Evolutionary conservation across 2,888 invertebrate genomes (phyloP).

Genomic region (Cyrtodaria siliqua): DNA sequence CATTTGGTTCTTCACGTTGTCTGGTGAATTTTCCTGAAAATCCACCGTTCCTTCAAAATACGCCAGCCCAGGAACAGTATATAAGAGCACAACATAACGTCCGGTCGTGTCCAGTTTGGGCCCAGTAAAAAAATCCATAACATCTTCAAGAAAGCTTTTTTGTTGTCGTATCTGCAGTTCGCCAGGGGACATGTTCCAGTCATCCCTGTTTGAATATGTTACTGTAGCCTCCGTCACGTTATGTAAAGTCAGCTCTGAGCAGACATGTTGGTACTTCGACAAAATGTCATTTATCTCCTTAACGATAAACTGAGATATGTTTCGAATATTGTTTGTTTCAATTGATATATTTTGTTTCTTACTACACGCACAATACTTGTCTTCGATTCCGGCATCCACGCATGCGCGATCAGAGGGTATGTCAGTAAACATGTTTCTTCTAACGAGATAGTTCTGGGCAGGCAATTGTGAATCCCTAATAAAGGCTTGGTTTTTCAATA

Average conservation of each 20-base stretch:
- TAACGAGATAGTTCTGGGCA: conserved; percentile 37
- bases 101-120: conserved; percentile 7
- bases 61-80: conserved; percentile 21
- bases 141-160: too few species aligned
- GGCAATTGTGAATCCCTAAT: conserved; percentile 12
- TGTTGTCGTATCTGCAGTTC: too few species aligned
- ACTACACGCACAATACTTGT: conserved; percentile 87
- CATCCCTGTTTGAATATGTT: too few species aligned
- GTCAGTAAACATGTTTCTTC: conserved; percentile 91
- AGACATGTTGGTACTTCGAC: too few species aligned
- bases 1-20: conserved; percentile 1
- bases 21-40: conserved; percentile 2
- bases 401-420: conserved; percentile 92
- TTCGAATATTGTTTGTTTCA: too few species aligned
- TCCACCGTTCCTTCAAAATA: conserved; percentile 33
- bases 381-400: conserved; percentile 91
- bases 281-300: too few species aligned
- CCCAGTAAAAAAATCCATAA: too few species aligned
- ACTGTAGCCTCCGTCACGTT: too few species aligned
- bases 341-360: background rate
- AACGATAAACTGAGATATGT: too few species aligned
- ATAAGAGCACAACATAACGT: conserved; percentile 28
- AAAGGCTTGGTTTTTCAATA: conserved; percentile 83
- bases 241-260: too few species aligned
- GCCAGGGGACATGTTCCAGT: too few species aligned